Conservation (phyloP, 37 sponge, comb jelly and placozoan genomes). For the Diacarnus erythraeanus region DNA sequence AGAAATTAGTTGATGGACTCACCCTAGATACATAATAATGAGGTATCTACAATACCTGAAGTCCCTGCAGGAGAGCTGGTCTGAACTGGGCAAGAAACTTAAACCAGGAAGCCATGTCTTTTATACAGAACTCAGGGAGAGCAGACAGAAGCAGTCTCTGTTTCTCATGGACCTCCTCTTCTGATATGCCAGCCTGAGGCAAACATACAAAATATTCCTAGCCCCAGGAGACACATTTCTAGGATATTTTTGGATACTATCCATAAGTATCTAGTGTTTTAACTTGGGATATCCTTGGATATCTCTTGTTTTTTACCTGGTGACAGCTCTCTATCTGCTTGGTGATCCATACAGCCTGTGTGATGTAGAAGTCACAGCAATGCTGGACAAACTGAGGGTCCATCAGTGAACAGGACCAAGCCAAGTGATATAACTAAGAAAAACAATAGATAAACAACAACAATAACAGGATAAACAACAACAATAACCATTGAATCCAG, state of each 20-base stretch:
- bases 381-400: slow-evolving; percentile 69
- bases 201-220: neutral
- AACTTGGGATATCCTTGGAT: no score
- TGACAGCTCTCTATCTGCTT: slow-evolving; percentile 54
- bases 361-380: slow-evolving; percentile 78
- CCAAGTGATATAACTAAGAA: slow-evolving; percentile 40
- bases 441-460: neutral
- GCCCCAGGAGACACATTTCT: no score
- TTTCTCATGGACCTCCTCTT: slow-evolving; percentile 13
- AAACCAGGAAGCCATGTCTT: slow-evolving; percentile 83
- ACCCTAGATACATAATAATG: no score
- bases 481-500: no score
- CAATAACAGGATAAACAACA: no score
- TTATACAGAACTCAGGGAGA: slow-evolving; percentile 60
- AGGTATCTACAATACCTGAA: no score
- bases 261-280: no score
- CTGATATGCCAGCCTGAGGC: slow-evolving; percentile 8
- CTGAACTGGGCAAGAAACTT: slow-evolving; percentile 45
- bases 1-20: no score
- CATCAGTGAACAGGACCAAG: slow-evolving; percentile 46
- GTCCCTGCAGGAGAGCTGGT: slow-evolving; percentile 54
- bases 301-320: slow-evolving; percentile 33
- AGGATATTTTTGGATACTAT: no score
- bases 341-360: slow-evolving; percentile 70
- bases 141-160: slow-evolving; percentile 23